Base-by-base conservation (phyloP, 2,797 vertebrate species). In the Tokudaia muenninki region DNA sequence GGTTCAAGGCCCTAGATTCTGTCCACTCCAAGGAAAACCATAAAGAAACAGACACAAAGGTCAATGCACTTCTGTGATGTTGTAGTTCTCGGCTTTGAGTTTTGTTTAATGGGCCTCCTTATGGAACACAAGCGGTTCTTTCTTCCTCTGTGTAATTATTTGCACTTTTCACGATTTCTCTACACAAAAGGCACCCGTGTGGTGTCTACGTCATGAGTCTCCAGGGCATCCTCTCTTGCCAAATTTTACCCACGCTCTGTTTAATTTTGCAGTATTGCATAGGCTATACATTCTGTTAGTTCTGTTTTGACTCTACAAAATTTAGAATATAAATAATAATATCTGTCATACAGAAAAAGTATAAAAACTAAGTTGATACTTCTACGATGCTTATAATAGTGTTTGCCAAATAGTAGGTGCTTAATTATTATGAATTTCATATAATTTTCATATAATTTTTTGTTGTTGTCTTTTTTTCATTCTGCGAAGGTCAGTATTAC, bases 61-160 rank as follows among this genome's bases (percentile, higher is more conserved):
- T 1, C 55, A 50, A 26, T 86, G 98, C 87, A 98, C 98, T 97
- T 19, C 16, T 90, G 29, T 78, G 37, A 70, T 31, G 87, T 41
- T 82, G 8, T 7, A 77, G 59, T 10, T 90, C 4, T 72, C 47
- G 59, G 17, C 61, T 9, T 91, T 84, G 26, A 70, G 44, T 87
- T 87, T 97, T 21, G 78, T 87, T 90, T 61, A 29, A 12, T 65
- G 19, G 41, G 10, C 26, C 1, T 87, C 74, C 92, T 52, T 26
- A 37, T 63, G 13, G 26, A 61, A 6, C 24, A 4, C 72, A 59
- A 52, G 44, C 1, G 6, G 63, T 50, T 74, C 24, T 44, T 87
- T 79, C 63, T n/a, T 74, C 24, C 29, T 88, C 6, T 84, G 0
- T 57, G 2, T 77, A 72, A 47, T 92, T 65, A 72, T 75, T 77